Evolutionary conservation across 2,888 invertebrate genomes (phyloP), one percentile per base, ranked within the genome.

Genomic region (Elmis aenea): DNA sequence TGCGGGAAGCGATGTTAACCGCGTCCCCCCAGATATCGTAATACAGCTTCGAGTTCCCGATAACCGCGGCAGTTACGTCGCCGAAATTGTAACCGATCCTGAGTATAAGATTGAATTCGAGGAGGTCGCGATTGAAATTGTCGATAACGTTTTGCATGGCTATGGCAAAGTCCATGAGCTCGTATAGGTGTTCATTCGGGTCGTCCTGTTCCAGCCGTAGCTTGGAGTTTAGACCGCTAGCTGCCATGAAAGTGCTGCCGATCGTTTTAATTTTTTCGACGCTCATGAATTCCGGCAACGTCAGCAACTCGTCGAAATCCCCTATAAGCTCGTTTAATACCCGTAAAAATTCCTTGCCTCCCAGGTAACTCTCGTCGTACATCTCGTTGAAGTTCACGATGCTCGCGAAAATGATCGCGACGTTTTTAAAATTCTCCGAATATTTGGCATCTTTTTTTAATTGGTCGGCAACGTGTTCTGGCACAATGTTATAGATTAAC

Each of bases 21-120:
- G 96, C 92, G 65, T 97, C 96, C 0, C 96, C 96, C 96, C 96
- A 97, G 54, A 96, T 96, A 65, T 96, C 96, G 57, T 95, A 97
- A 64, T 92, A 90, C 41, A 97, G 71, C 62, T 96, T 97, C 1
- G 89, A 89, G 4, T 94, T 94, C 0, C 96, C 96, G 33, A 97
- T 95, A 2, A 97, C 88, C 1, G 95, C 95, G 0, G 96, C 94
- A 0, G 95, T 95, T 0, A 97, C 93, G 52, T 95, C 94, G 0
- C 96, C 96, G 53, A 84, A 86, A 68, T 96, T 95, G 59, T 83
- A 90, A 2, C 94, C 94, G 42, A 93, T 85, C 42, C 88, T 74
- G 18, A 93, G 69, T 27, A 90, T 84, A 38, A 93, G 76, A 63
- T 91, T 88, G 60, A 94, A 94, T 46, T 89, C 90, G 16, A 95